A percentile compares a stretch with the other conserved stretches of the same genome.
Evolutionary conservation across 2,113 vertebrate species (phyloP).

Genomic region (Ascaphus truei): DNA sequence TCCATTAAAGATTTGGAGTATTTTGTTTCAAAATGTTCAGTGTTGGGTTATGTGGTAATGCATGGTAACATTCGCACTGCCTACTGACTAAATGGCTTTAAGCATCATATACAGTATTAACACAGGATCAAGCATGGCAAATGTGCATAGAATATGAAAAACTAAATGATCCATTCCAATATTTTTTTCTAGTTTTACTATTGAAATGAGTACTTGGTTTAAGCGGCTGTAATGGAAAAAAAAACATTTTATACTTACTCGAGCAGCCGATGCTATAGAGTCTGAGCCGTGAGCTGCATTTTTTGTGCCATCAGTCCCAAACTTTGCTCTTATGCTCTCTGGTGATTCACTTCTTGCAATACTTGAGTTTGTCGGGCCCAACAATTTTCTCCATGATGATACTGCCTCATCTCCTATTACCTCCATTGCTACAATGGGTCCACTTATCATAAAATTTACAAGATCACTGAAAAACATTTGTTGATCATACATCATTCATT

Average conservation of each 20-base stretch:
- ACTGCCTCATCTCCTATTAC: conserved; percentile 86
- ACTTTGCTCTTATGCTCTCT: conserved; percentile 67
- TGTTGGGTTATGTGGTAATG: no score
- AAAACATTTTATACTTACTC: conserved; percentile 65
- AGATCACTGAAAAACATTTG: conserved; percentile 73
- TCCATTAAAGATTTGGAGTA: no score
- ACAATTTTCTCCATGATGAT: conserved; percentile 73
- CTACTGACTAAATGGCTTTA: no score
- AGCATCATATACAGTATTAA: no score
- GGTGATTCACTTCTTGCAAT: conserved; percentile 68
- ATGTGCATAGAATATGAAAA: no score
- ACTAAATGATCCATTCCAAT: no score
- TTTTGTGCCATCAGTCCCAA: conserved; percentile 73
- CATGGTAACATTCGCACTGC: no score
- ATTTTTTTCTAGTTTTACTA: no score
- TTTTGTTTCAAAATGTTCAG: no score
- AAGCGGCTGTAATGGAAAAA: no score
- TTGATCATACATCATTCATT: conserved; percentile 36
- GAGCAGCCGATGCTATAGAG: conserved; percentile 80
- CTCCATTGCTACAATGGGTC: conserved; percentile 86
- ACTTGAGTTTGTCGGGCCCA: conserved; percentile 72
- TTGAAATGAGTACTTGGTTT: no score
- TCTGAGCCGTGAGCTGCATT: conserved; percentile 84
- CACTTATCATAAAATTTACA: conserved; percentile 79
- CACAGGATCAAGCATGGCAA: no score